Base-by-base conservation (phyloP, 2,888 invertebrate genomes). In the Protodeltote pygarga region DNA sequence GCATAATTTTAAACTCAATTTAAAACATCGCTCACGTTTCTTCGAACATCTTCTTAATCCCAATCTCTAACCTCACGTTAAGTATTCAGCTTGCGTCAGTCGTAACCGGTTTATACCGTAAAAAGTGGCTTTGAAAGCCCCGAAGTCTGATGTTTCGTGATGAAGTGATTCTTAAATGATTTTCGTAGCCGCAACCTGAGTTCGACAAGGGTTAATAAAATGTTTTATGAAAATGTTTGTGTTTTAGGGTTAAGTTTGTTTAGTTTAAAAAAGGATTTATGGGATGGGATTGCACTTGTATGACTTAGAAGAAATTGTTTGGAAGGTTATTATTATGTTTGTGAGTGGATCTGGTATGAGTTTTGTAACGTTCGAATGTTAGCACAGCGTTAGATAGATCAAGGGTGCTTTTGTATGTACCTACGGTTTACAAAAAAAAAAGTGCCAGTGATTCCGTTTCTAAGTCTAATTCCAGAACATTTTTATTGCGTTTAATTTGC, bases 91-190 rank as follows among this genome's bases (percentile, higher is more conserved):
- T 1, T 53, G 23, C 53, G 53, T 29, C 17, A 3, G 25, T 48
- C 58, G 48, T 58, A 53, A 63, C 58, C 42, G 23, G 48, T 48
- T 61, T 61, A 58, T 29, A 21, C 42, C 47, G 31, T 54, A 60
- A 52, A 61, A 60, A 41, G 33, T 37, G 35, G 33, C 46, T 58
- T 15, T 4, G 8, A 16, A 14, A 32, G 29, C 10, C 8, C n/a
- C 16, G 5, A 27, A 33, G 5, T 15, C n/a, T 10, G 13, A 31
- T 48, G 41, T 47, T 63, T 37, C 24, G 27, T 40, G 41, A 62
- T 63, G 53, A 49, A 63, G 59, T 34, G 48, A 53, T 58, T 58
- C 27, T 23, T 45, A 53, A 63, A 62, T 47, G 47, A 53, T 58
- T 53, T 45, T 38, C 19, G 27, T 37, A 27, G 23, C 29, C 28